These are phyloP conservation scores for Cerceris rybyensis DNA, from an alignment of 2,888 invertebrate genomes.

Conservation along the genomic window DNA sequence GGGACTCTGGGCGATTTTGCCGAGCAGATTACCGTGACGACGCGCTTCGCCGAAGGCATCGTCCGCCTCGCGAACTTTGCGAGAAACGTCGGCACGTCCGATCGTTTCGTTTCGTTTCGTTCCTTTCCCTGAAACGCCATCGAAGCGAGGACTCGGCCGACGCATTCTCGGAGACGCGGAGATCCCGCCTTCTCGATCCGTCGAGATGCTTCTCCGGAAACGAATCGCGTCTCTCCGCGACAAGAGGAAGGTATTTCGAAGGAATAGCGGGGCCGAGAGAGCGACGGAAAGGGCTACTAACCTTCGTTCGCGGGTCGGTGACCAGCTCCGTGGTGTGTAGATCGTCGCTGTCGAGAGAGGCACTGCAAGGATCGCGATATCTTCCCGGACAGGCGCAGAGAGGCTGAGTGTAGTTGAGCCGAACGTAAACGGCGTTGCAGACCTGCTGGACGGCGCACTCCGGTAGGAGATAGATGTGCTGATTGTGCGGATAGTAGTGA, in stretches of 20 bases:
- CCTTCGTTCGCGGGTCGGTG: slow-evolving; percentile 92
- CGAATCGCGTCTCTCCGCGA: too few species aligned
- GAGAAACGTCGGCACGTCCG: too few species aligned
- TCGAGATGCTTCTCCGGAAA: too few species aligned
- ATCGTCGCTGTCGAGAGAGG: slow-evolving; percentile 94
- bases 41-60: too few species aligned
- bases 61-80: too few species aligned
- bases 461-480: slow-evolving; percentile 94
- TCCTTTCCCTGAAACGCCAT: too few species aligned
- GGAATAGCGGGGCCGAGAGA: slow-evolving; percentile 5
- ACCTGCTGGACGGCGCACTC: slow-evolving; percentile 98
- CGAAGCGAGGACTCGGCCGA: too few species aligned
- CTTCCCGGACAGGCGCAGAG: slow-evolving; percentile 95
- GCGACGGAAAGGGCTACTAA: slow-evolving; percentile 75
- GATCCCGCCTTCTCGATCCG: too few species aligned
- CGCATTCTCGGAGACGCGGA: too few species aligned
- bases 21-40: too few species aligned
- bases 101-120: too few species aligned
- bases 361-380: slow-evolving; percentile 95
- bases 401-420: slow-evolving; percentile 95
- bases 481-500: slow-evolving; percentile 96
- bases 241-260: not conserved
- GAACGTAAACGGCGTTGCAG: slow-evolving; percentile 96
- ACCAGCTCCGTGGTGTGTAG: slow-evolving; percentile 95
- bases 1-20: too few species aligned